phyloP scores from a whole-genome alignment of 2,113 vertebrate genomes.

The Brienomyrus brachyistius region DNA sequence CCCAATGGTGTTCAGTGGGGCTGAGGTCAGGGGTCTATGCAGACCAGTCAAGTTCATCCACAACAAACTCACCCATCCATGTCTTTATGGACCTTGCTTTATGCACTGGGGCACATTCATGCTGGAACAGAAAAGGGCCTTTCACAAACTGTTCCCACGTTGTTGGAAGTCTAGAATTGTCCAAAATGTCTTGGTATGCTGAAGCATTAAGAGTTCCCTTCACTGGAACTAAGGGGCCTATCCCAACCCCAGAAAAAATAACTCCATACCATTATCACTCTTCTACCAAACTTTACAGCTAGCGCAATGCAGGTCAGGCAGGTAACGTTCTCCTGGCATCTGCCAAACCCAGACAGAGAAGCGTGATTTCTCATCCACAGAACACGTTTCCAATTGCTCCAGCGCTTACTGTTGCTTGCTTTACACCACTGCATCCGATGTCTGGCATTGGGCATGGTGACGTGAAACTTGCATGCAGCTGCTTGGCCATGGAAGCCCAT shows the following conservation, averaged over 20 bases:
- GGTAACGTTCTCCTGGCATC: neutral
- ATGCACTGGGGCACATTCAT: neutral
- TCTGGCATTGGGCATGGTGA: neutral
- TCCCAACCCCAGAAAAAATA: neutral
- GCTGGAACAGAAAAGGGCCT: neutral
- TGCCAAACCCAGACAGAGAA: neutral
- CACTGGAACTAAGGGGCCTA: neutral
- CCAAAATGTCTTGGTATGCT: neutral
- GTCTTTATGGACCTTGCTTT: neutral
- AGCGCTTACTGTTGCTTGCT: too few species aligned
- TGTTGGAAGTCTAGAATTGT: neutral
- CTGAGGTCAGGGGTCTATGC: neutral
- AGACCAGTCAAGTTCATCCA: neutral
- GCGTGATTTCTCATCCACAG: neutral
- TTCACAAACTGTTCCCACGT: neutral
- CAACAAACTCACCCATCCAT: neutral
- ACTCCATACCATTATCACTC: neutral
- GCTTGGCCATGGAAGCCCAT: neutral
- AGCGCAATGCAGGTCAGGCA: neutral
- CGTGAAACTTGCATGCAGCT: neutral
- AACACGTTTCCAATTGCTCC: neutral
- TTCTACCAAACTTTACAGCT: neutral
- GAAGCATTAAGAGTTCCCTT: neutral
- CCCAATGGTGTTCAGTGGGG: neutral
- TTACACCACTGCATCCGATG: neutral